Base-by-base conservation (phyloP, 2,888 invertebrate genomes). In the Napeogenes inachia region DNA sequence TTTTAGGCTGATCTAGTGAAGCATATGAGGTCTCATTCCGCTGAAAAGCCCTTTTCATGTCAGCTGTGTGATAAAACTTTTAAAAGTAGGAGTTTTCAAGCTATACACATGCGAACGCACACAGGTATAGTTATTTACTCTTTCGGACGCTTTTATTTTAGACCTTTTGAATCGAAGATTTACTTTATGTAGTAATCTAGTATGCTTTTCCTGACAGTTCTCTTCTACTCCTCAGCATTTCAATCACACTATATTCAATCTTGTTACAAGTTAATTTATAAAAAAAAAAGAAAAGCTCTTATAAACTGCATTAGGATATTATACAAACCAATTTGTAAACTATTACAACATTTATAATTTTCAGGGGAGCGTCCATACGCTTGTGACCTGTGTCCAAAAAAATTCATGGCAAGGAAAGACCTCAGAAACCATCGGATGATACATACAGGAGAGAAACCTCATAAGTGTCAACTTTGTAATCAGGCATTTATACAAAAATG, bases 401-500 rank as follows among this genome's bases (percentile, higher is more conserved):
- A 96, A 2, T 97, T 98, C 80, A 97, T 96, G 87, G 96, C 97
- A 73, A 95, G 96, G 76, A 97, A 97, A 70, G 97, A 97, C 82
- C 95, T 96, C 87, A 95, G 97, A 79, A 97, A 97, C 86, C 97
- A 97, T 86, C 94, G 95, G 75, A 92, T 97, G 78, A 98, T 97
- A 0, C 98, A 98, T 86, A 96, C 95, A 62, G 95, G 95, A 0
- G 97, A 97, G 76, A 97, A 97, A 77, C 96, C 97, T 2, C 97
- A 95, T 92, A 97, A 97, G 80, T 98, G 98, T 80, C 91, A 91
- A 61, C 93, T 97, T 56, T 98, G 98, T 84, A 94, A 94, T 77
- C 97, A 96, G 82, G 97, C 97, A 0, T 97, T 97, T 84, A 97
- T 97, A 81, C 96, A 96, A 85, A 93, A 97, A 71, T 97, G 98